Evolutionary conservation across 1,140 invertebrate species (phyloP).

Genomic region (Pachypeltis micranthus): DNA sequence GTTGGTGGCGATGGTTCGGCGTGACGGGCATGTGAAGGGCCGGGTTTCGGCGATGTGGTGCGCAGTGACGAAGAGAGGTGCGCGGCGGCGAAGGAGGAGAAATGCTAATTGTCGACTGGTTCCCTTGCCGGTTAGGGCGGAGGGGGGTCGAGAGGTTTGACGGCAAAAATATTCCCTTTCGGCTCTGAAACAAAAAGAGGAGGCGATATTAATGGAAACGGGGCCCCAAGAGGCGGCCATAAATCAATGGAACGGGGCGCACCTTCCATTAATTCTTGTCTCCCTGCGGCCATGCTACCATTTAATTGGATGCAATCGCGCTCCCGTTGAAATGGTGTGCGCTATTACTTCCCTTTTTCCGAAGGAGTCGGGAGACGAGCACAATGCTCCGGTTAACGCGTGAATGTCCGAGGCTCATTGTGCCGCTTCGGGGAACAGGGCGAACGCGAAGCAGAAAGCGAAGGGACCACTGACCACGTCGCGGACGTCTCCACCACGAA

Average conservation of each 20-base stretch:
- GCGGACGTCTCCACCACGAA: too few species aligned
- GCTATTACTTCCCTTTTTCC: neutral
- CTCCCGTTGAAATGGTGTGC: constrained; percentile 3
- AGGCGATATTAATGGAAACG: constrained; percentile 6
- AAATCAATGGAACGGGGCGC: neutral
- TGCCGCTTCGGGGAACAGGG: too few species aligned
- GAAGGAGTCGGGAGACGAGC: neutral
- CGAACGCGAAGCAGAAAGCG: too few species aligned
- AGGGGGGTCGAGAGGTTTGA: neutral
- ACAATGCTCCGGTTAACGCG: neutral
- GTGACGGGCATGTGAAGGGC: too few species aligned
- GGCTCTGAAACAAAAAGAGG: constrained; percentile 4
- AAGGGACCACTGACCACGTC: too few species aligned
- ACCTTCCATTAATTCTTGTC: constrained; percentile 3
- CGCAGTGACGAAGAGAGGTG: too few species aligned
- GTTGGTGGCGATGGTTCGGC: too few species aligned
- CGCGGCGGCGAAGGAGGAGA: neutral
- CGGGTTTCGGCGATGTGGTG: too few species aligned
- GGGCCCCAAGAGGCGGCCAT: neutral
- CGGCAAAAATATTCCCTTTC: constrained; percentile 3
- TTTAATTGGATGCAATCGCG: constrained; percentile 6
- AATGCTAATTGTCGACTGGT: neutral
- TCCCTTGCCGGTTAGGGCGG: neutral
- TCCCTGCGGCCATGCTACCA: neutral
- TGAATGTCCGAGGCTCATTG: neutral